Base-by-base conservation (phyloP, 1,140 invertebrate genomes). In the Oryctes rhinoceros region DNA sequence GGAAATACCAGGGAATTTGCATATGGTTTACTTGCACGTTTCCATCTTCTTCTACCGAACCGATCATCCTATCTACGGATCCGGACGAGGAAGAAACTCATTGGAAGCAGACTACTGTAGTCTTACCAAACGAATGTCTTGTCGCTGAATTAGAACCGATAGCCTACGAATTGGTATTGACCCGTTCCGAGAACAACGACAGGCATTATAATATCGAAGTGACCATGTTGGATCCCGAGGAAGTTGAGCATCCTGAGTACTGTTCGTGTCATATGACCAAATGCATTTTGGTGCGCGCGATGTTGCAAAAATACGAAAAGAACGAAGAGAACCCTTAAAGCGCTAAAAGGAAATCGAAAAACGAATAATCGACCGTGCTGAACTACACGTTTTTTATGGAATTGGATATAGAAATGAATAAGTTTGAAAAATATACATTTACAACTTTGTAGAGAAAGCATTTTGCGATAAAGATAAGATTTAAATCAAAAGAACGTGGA, bases 71-170 rank as follows among this genome's bases (percentile, higher is more conserved):
- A 67, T 93, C 92, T 79, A 96, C 95, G 82, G 94, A 93, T 84
- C 97, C 94, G 78, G 90, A 89, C 81, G 91, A 92, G 84, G 90
- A 90, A 81, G 90, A 91, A 76, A 99, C 98, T 9, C 98, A 99
- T 89, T 99, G 98, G 98, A 99, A 99, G 88, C 98, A 99, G 88
- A 98, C 97, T 1, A 92, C 98, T 9, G 98, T 99, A 87, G 89
- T 92, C 3, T 83, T 93, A 48, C 92, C 92, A 10, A 86, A 90
- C 78, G 89, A 90, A 76, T 82, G 85, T 47, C 81, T 86, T 49
- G 86, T 92, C 0, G 91, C 92, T 80, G 85, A 89, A 83, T 89
- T 88, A 0, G 90, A 92, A 82, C 92, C 94, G 5, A 89, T 95
- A 18, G 92, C 93, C 20, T 94, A 92, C 88, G 89, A 93, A 84